Conservation (phyloP, 92 coral and sea anemone genomes). For the Plumapathes pennacea region DNA sequence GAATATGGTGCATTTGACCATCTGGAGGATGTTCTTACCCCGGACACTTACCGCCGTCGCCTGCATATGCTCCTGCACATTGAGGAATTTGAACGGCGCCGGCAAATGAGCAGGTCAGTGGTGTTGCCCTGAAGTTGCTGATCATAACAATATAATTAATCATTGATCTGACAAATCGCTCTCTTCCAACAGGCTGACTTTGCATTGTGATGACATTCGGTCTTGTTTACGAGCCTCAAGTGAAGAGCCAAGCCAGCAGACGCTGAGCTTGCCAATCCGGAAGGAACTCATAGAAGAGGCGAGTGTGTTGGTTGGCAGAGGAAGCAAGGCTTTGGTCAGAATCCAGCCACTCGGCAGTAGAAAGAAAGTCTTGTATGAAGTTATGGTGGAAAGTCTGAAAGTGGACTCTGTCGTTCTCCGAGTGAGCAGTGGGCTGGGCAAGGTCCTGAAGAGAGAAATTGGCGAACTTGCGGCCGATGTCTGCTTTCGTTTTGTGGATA, state of each 20-base stretch:
- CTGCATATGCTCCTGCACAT: constrained; percentile 77
- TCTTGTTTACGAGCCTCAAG: constrained; percentile 42
- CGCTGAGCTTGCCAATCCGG: constrained; percentile 64
- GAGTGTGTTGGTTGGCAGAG: constrained; percentile 69
- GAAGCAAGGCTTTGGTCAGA: constrained; percentile 67
- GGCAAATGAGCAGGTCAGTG: constrained; percentile 74
- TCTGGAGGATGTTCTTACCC: constrained; percentile 59
- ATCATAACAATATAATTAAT: background rate
- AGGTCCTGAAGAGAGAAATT: constrained; percentile 39
- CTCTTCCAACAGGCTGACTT: constrained; percentile 65
- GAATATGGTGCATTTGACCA: constrained; percentile 87
- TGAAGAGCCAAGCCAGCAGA: constrained; percentile 36
- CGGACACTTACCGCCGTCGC: constrained; percentile 68
- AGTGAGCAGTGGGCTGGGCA: constrained; percentile 58
- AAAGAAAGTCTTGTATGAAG: constrained; percentile 62
- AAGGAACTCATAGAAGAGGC: constrained; percentile 79
- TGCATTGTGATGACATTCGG: constrained; percentile 65
- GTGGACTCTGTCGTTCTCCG: constrained; percentile 58
- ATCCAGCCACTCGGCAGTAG: constrained; percentile 41
- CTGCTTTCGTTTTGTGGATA: constrained; percentile 92
- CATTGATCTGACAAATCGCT: background rate
- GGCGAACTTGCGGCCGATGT: constrained; percentile 70
- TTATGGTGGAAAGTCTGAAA: constrained; percentile 67
- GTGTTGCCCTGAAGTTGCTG: background rate
- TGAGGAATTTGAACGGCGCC: constrained; percentile 89